Evolutionary conservation across 2,797 vertebrate genomes (phyloP), one percentile per base, ranked within the genome.

Genomic region (Centropyge bicolor): DNA sequence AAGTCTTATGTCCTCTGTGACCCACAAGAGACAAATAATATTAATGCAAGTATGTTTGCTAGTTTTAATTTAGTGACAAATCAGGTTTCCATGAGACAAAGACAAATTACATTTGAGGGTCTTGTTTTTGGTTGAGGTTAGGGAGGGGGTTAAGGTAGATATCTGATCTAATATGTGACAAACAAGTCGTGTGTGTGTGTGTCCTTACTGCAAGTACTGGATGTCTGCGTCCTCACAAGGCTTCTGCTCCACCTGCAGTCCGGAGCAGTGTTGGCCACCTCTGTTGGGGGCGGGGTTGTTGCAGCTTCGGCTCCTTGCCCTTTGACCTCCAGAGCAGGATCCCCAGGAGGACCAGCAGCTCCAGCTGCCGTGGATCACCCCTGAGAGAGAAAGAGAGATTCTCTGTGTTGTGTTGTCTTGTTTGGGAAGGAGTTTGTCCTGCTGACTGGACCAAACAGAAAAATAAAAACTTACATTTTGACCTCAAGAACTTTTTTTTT

Each of bases 331-430:
- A 61, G 92, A 91, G 81, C 97, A 99, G 59, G 94, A 38, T 27
- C 91, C 91, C 98, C 98, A 99, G 38, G 94, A 88, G 1, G 97
- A 96, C 98, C 98, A 99, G 90, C 98, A 99, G 83, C 89, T 97
- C 98, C 98, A 99, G 43, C 84, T 83, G 63, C 98, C 98, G 65
- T 98, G 95, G 52, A 96, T 86, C 55, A 94, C 91, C 4, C 95
- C 97, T 98, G 71, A 14, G 31, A 76, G 22, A 68, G n/a, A 54
- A 8, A 0, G 10, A 43, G 2, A 49, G 43, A 61, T 22, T 40
- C 2, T 46, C 41, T 60, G n/a, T 20, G 9, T 48, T 38, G 8
- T 52, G 48, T 9, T n/a, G 41, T 31, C 10, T 49, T 55, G 11
- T 40, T 22, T 41, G 9, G 27, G 7, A 24, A 38, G 40, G 2